A percentile compares a stretch with the other conserved stretches of the same genome.
These are phyloP conservation scores for Chrysomela aeneicollis DNA, from an alignment of 2,888 invertebrate genomes.

Conservation along the genomic window DNA sequence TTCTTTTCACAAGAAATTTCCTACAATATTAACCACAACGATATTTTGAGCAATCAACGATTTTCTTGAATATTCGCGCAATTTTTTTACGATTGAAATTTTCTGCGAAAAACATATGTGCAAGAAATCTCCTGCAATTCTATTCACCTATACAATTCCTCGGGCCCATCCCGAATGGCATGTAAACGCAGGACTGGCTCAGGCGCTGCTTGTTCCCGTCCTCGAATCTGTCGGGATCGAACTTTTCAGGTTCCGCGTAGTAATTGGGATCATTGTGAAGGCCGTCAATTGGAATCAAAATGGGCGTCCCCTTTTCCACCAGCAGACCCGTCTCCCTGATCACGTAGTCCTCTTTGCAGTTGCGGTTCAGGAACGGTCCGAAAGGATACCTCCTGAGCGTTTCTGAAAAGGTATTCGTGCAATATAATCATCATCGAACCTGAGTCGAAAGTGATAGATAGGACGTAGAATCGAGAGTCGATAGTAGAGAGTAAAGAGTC, in stretches of 20 bases:
- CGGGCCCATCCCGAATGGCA: slow-evolving; percentile 58
- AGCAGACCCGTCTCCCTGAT: slow-evolving; percentile 56
- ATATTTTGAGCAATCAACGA: no score
- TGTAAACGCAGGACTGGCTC: slow-evolving; percentile 44
- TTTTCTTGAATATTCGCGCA: no score
- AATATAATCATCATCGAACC: no score
- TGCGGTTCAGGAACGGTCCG: slow-evolving; percentile 52
- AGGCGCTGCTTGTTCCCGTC: slow-evolving; percentile 51
- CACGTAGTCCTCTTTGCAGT: slow-evolving; percentile 52
- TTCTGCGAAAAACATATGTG: no score
- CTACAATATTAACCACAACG: no score
- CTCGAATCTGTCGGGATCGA: slow-evolving; percentile 61
- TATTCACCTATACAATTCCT: slow-evolving; percentile 55
- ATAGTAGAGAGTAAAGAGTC: no score
- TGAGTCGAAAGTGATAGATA: no score
- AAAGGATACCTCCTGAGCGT: slow-evolving; percentile 60
- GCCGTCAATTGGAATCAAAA: slow-evolving; percentile 57
- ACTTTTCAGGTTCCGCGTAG: slow-evolving; percentile 59
- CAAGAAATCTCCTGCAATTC: no score
- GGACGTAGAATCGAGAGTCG: no score
- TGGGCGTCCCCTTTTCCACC: slow-evolving; percentile 57
- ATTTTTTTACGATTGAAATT: no score
- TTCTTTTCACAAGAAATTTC: no score
- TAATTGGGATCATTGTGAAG: slow-evolving; percentile 57
- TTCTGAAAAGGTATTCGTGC: slow-evolving; percentile 51